A percentile compares a stretch with the other conserved stretches of the same genome.
Conservation (phyloP, 2,888 invertebrate species). For the Apamea monoglypha region DNA sequence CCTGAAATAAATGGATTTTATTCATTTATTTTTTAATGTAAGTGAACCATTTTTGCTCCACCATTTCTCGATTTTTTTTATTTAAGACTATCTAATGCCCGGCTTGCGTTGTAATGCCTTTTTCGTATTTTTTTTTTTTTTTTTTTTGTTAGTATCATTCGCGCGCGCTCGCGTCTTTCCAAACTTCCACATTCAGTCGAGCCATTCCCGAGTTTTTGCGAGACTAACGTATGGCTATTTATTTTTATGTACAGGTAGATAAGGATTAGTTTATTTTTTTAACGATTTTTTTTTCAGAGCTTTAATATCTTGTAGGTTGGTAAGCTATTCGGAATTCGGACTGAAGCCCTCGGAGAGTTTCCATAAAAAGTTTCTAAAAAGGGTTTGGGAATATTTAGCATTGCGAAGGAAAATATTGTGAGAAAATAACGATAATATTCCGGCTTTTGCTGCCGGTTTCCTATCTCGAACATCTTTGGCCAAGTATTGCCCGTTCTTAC, state of each 20-base stretch:
- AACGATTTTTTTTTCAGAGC: background rate
- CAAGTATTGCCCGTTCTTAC: constrained; percentile 39
- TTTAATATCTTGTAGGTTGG: background rate
- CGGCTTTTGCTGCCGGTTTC: constrained; percentile 13
- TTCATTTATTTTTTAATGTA: no score
- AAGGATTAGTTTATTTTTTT: background rate
- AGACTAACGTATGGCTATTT: no score
- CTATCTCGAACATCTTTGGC: constrained; percentile 37
- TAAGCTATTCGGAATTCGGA: background rate
- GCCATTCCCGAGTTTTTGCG: no score
- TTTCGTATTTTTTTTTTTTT: no score
- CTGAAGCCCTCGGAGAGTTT: background rate
- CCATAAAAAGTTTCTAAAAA: constrained; percentile 13
- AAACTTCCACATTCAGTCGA: no score
- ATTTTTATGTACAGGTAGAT: background rate
- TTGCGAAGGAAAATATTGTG: constrained; percentile 16
- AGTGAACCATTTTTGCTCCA: background rate
- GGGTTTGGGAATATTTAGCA: constrained; percentile 5
- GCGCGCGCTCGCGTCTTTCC: no score
- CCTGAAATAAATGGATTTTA: no score
- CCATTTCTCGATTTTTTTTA: background rate
- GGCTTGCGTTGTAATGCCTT: no score
- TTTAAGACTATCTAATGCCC: background rate
- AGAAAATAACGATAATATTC: constrained; percentile 26
- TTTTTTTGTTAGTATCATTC: no score